Evolutionary conservation across 2,888 invertebrate species (phyloP).

Genomic region (Ectemnius lituratus): DNA sequence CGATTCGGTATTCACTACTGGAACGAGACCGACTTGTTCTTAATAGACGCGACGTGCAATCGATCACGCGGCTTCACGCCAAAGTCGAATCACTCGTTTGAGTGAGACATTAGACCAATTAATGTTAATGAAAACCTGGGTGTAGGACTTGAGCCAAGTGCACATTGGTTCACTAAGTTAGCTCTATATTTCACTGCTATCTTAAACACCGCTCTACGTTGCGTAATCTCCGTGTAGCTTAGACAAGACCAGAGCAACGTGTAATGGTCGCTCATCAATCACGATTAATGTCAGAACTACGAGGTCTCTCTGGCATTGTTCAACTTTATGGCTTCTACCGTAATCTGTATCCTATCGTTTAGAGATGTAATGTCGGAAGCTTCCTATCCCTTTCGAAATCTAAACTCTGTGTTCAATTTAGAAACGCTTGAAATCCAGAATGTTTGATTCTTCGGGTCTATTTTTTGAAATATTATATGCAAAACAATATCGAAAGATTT

Average conservation of each 20-base stretch:
- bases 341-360: too few relatives aligned
- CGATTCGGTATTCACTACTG: too few relatives aligned
- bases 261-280: conserved; percentile 7
- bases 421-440: too few relatives aligned
- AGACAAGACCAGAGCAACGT: background rate
- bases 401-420: too few relatives aligned
- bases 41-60: conserved; percentile 44
- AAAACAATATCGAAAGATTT: too few relatives aligned
- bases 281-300: conserved; percentile 9
- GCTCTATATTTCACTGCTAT: conserved; percentile 7
- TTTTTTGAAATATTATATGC: too few relatives aligned
- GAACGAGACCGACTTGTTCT: background rate
- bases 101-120: background rate
- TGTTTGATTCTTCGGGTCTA: too few relatives aligned
- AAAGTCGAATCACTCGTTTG: background rate
- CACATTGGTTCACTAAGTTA: too few relatives aligned
- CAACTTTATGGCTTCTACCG: too few relatives aligned
- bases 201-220: background rate
- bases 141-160: too few relatives aligned
- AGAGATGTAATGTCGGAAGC: too few relatives aligned
- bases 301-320: background rate
- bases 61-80: conserved; percentile 35
- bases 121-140: background rate
- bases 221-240: background rate
- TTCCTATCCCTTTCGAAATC: too few relatives aligned